phyloP scores from a whole-genome alignment of 2,888 invertebrate genomes.

The Eremobia ochroleuca region DNA sequence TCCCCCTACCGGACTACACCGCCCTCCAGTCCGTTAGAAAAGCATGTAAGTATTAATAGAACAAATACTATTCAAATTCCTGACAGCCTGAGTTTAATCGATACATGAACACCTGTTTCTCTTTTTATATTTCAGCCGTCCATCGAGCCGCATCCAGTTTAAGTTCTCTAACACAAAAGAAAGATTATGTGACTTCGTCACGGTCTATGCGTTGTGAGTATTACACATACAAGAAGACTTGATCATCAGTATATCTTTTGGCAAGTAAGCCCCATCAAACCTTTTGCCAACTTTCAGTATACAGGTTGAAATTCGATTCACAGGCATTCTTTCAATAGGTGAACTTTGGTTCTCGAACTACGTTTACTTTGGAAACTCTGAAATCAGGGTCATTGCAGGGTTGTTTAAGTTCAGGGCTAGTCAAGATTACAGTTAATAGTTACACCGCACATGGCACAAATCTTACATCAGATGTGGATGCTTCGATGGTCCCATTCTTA shows the following conservation, averaged over 20 bases:
- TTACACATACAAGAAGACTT: constrained; percentile 70
- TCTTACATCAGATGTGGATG: not conserved
- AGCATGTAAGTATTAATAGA: constrained; percentile 77
- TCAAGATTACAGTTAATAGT: not conserved
- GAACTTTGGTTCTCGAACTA: not conserved
- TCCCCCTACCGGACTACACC: constrained; percentile 92
- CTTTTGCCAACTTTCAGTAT: constrained; percentile 25
- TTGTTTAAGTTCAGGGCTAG: not conserved
- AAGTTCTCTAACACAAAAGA: constrained; percentile 81
- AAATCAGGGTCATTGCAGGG: not conserved
- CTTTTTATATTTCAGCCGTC: constrained; percentile 77
- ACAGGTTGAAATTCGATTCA: constrained; percentile 29
- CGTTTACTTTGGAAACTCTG: not conserved
- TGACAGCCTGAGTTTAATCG: not conserved
- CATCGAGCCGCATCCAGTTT: constrained; percentile 84
- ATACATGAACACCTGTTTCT: not conserved
- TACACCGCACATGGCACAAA: not conserved
- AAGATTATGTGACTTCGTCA: constrained; percentile 74
- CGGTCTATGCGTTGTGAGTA: constrained; percentile 80
- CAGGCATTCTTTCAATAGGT: not conserved
- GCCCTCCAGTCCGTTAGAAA: constrained; percentile 84
- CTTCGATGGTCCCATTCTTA: not conserved
- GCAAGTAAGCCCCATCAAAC: constrained; percentile 58
- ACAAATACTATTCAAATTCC: not conserved
- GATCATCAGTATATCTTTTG: constrained; percentile 44